Conservation (phyloP, 2,113 vertebrate species). For the Galeopterus variegatus region DNA sequence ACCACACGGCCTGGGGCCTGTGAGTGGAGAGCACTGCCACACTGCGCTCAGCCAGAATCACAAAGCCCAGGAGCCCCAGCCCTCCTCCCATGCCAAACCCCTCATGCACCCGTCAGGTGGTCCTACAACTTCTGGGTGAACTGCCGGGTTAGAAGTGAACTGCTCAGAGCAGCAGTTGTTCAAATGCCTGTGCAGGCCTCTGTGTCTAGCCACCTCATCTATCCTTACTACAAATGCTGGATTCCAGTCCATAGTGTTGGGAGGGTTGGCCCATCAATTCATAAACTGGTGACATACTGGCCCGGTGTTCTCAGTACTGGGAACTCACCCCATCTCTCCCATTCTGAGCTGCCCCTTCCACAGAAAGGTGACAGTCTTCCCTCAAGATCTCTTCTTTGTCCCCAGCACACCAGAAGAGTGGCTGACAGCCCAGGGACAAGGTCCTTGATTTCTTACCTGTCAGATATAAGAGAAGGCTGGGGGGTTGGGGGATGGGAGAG, state of each 20-base stretch:
- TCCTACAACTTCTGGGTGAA: background rate
- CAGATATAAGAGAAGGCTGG: background rate
- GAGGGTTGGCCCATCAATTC: accelerated
- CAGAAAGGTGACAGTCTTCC: background rate
- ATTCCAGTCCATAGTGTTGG: background rate
- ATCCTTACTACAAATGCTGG: background rate
- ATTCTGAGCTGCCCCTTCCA: background rate
- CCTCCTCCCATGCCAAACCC: accelerated
- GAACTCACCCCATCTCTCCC: background rate
- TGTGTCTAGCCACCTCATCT: background rate
- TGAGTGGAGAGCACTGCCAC: background rate
- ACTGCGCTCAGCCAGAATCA: background rate
- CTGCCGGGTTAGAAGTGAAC: background rate
- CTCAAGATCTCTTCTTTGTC: background rate
- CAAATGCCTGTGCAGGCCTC: background rate
- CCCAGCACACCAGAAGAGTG: background rate
- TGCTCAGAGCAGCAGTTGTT: background rate
- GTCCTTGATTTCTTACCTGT: background rate
- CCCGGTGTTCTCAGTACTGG: background rate
- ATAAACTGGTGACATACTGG: background rate
- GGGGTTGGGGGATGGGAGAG: background rate
- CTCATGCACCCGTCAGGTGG: background rate
- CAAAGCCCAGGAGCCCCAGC: background rate
- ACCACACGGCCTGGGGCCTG: background rate
- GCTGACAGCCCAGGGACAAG: background rate